phyloP scores from a whole-genome alignment of 2,113 vertebrate species.

The Stictonetta naevosa region DNA sequence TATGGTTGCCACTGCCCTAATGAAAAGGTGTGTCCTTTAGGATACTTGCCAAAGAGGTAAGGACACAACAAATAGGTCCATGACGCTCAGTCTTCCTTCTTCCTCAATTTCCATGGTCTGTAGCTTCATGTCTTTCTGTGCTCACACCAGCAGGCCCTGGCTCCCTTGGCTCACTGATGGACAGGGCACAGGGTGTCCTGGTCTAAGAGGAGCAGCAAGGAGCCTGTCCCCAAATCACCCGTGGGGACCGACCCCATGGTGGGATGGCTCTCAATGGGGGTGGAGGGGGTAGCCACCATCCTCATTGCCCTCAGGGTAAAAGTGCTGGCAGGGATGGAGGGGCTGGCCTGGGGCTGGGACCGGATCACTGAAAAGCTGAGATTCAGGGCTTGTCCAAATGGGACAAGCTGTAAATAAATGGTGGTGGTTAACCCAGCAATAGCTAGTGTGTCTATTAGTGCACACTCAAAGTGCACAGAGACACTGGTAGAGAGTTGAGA shows the following conservation, averaged over 20 bases:
- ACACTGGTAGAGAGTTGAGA: not conserved
- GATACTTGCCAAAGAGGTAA: not conserved
- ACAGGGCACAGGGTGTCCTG: not conserved
- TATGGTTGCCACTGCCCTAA: not conserved
- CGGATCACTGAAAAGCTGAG: not conserved
- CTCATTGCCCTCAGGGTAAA: not conserved
- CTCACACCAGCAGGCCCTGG: not conserved
- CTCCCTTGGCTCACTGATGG: not conserved
- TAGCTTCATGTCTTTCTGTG: not conserved
- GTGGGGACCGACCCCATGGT: fast-evolving
- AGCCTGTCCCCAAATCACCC: not conserved
- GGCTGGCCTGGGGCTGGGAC: not conserved
- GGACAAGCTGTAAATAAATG: fast-evolving
- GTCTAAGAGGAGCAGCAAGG: not conserved
- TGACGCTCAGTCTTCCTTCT: not conserved
- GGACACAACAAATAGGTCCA: not conserved
- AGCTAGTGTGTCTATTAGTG: not conserved
- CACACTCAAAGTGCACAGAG: not conserved
- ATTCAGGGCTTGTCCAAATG: not conserved
- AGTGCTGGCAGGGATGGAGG: not conserved
- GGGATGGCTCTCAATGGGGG: not conserved
- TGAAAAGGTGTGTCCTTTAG: not conserved
- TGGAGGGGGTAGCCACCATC: not conserved
- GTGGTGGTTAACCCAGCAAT: fast-evolving
- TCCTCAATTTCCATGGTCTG: not conserved